Conservation (phyloP, 1,140 invertebrate species). For the Tetraneura akinire region DNA sequence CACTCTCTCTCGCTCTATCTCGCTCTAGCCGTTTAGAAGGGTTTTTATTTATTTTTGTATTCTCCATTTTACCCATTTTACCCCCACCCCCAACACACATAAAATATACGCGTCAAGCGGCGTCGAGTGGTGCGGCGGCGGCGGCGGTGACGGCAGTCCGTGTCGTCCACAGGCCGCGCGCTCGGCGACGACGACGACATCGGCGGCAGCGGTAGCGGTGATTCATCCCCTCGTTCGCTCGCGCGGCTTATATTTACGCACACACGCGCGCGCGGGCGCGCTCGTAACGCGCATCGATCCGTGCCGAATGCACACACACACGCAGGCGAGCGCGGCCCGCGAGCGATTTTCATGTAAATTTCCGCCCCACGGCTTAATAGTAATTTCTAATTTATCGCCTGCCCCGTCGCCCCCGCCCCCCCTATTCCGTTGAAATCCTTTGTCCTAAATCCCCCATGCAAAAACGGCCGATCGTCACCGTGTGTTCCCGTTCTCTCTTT, state of each 20-base stretch:
- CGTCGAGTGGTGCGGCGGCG: conserved; percentile 9
- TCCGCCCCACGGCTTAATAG: conserved; percentile 39
- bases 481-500: background rate
- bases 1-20: no score
- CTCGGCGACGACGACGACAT: background rate
- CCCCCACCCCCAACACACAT: background rate
- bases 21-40: no score
- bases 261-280: conserved; percentile 13
- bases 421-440: background rate
- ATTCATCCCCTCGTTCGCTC: conserved; percentile 47
- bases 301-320: conserved; percentile 6
- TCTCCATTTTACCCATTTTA: background rate
- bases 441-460: background rate
- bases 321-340: background rate
- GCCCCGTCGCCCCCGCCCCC: background rate
- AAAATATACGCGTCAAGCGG: background rate
- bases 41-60: no score
- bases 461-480: background rate
- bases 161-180: background rate
- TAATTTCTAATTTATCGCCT: conserved; percentile 48
- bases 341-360: conserved; percentile 48
- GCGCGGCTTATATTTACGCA: conserved; percentile 17
- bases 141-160: background rate
- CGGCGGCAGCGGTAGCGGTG: background rate
- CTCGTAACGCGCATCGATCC: conserved; percentile 8